A percentile compares a stretch with the other conserved stretches of the same genome.
Conservation (phyloP, 2,113 vertebrate species). For the Columba janthina region DNA sequence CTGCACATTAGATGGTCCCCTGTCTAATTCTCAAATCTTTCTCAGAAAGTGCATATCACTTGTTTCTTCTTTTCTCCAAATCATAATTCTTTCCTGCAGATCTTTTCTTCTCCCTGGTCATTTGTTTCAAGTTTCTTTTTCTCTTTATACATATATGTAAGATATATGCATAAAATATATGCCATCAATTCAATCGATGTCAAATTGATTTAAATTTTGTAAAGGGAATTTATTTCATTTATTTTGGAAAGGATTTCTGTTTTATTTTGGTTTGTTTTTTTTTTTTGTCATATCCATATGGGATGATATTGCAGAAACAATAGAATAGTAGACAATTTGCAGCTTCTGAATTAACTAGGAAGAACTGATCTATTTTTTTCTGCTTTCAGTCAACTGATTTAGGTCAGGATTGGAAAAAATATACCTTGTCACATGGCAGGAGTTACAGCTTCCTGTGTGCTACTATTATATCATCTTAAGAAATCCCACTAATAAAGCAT, state of each 20-base stretch:
- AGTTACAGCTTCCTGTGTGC: neutral
- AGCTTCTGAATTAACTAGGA: neutral
- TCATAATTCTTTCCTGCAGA: neutral
- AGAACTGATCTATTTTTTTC: neutral
- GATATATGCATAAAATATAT: neutral
- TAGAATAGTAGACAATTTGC: neutral
- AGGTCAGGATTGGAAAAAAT: neutral
- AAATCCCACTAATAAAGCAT: slow-evolving; percentile 35
- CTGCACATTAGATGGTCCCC: neutral
- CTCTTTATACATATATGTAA: neutral
- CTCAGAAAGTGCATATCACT: neutral
- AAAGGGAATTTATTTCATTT: neutral
- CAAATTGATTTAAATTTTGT: neutral
- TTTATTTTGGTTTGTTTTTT: too few relatives aligned
- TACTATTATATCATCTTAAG: slow-evolving; percentile 6
- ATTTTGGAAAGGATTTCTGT: neutral
- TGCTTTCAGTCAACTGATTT: neutral
- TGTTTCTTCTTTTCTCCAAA: neutral
- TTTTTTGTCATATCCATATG: neutral
- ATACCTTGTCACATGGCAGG: neutral
- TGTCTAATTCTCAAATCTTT: neutral
- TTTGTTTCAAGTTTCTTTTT: neutral
- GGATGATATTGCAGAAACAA: neutral
- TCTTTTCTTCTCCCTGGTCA: neutral
- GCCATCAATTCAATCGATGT: neutral